A percentile compares a stretch with the other conserved stretches of the same genome.
Evolutionary conservation across 2,797 vertebrate genomes (phyloP).

Genomic region (Pelodytes ibericus): DNA sequence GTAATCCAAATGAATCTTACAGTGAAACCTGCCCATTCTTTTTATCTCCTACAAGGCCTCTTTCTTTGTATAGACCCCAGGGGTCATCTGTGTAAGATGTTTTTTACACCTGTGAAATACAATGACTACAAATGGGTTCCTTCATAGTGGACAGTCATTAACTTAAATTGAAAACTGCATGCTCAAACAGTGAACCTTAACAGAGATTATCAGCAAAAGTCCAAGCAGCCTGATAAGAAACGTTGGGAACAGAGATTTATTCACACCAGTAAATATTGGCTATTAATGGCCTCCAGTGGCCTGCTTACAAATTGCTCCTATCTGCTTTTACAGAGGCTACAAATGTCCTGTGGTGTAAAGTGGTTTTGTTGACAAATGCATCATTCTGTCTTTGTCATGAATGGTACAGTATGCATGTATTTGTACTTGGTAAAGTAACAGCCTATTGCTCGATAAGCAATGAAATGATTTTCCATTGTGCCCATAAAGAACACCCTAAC

Average conservation of each 20-base stretch:
- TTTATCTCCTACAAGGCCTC: not conserved
- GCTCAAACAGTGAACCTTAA: slow-evolving; percentile 10
- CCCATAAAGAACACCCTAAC: not conserved
- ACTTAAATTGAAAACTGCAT: slow-evolving; percentile 48
- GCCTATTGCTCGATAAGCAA: too few relatives aligned
- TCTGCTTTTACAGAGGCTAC: not conserved
- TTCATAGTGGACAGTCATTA: slow-evolving; percentile 32
- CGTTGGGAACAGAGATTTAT: slow-evolving; percentile 21
- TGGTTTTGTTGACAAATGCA: not conserved
- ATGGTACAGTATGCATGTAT: not conserved
- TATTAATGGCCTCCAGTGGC: slow-evolving; percentile 16
- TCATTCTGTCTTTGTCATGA: not conserved
- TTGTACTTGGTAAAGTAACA: too few relatives aligned
- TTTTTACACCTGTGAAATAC: slow-evolving; percentile 42
- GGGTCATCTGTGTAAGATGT: slow-evolving; percentile 9
- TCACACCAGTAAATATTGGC: slow-evolving; percentile 16
- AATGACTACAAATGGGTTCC: slow-evolving; percentile 34
- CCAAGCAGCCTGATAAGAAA: slow-evolving; percentile 1
- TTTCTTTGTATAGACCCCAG: slow-evolving; percentile 2
- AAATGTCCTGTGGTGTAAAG: not conserved
- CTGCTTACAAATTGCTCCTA: slow-evolving; percentile 1
- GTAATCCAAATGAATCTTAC: too few relatives aligned
- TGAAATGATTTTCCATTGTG: not conserved
- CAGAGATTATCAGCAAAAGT: not conserved
- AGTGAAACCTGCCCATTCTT: not conserved